A percentile compares a stretch with the other conserved stretches of the same genome.
Evolutionary conservation across 2,113 vertebrate genomes (phyloP).

Genomic region (Butorides virescens): DNA sequence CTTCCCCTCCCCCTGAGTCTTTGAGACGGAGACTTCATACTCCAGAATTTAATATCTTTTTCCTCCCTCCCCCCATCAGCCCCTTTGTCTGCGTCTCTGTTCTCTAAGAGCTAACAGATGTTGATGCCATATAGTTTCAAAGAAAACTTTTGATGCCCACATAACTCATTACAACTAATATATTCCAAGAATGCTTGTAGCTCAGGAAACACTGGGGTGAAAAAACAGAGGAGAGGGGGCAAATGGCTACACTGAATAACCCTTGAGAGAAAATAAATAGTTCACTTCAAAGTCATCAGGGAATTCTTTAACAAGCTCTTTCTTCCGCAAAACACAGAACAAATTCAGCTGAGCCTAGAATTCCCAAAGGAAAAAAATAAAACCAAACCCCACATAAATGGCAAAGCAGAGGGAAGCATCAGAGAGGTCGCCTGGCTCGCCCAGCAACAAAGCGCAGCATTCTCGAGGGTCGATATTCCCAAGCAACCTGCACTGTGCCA

Average conservation of each 20-base stretch:
- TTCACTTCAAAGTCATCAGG: constrained; percentile 57
- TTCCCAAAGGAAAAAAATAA: constrained; percentile 44
- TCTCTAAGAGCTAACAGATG: constrained; percentile 82
- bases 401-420: not conserved
- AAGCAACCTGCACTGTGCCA: constrained; percentile 15
- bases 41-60: constrained; percentile 69
- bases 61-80: constrained; percentile 53
- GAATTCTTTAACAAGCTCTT: constrained; percentile 58
- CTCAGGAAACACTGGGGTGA: constrained; percentile 58
- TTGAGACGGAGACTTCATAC: constrained; percentile 61
- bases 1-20: constrained; percentile 63
- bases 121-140: constrained; percentile 73
- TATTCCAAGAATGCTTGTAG: constrained; percentile 70
- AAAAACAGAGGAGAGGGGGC: constrained; percentile 41
- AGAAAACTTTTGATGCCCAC: constrained; percentile 72
- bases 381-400: not conserved
- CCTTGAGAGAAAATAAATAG: constrained; percentile 62
- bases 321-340: constrained; percentile 38
- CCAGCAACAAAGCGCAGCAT: not conserved
- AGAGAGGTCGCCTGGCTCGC: not conserved
- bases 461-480: not conserved
- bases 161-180: constrained; percentile 63
- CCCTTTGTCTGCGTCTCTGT: constrained; percentile 72
- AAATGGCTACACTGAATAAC: constrained; percentile 37
- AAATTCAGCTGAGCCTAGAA: constrained; percentile 17